Conservation (phyloP, 2,113 vertebrate genomes). For the Apteryx owenii region DNA sequence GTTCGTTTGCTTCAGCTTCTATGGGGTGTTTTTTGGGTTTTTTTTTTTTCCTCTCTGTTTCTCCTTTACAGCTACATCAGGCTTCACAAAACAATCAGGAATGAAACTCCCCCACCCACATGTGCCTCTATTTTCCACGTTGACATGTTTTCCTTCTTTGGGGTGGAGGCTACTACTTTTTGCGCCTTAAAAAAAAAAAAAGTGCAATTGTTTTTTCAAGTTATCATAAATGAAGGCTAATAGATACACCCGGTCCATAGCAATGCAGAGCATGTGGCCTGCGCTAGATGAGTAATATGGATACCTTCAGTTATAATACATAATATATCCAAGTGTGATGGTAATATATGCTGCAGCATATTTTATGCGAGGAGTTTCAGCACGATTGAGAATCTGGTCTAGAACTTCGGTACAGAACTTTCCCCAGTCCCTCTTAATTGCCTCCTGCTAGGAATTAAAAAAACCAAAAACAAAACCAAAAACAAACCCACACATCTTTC, state of each 20-base stretch:
- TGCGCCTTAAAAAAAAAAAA: background rate
- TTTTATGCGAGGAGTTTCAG: background rate
- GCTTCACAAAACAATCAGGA: background rate
- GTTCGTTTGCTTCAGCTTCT: background rate
- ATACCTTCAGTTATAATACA: background rate
- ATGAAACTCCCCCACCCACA: conserved; percentile 32
- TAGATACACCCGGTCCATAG: background rate
- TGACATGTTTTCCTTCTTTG: conserved; percentile 19
- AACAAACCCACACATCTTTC: conserved; percentile 65
- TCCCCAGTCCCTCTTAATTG: background rate
- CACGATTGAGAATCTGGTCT: background rate
- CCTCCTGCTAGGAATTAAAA: conserved; percentile 19
- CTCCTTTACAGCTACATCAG: background rate
- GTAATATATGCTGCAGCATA: background rate
- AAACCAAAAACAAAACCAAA: conserved; percentile 35
- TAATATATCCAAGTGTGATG: accelerated
- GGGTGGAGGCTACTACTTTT: background rate
- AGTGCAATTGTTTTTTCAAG: background rate
- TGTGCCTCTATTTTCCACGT: background rate
- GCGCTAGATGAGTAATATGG: background rate
- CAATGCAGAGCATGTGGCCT: background rate
- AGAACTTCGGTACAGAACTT: background rate
- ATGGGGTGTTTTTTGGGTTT: background rate
- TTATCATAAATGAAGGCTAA: background rate
- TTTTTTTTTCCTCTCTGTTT: background rate